phyloP scores from a whole-genome alignment of 2,113 vertebrate genomes.

The Cynopterus brachyotis region DNA sequence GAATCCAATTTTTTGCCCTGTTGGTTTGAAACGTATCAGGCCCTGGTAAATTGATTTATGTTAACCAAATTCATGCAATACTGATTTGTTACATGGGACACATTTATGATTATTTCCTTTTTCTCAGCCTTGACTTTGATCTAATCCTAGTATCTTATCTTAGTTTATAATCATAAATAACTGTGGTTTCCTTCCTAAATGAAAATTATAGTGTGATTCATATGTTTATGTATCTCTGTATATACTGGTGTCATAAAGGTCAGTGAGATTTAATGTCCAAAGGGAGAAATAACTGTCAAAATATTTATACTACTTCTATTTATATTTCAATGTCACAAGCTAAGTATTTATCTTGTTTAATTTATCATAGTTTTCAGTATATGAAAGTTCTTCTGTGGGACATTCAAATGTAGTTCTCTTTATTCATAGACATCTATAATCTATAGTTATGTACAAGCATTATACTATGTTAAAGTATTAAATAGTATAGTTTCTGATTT shows the following conservation, averaged over 20 bases:
- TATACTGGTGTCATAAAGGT: neutral
- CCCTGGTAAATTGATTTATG: constrained; percentile 22
- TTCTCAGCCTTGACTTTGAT: constrained; percentile 12
- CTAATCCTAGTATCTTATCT: constrained; percentile 8
- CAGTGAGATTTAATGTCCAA: constrained; percentile 2
- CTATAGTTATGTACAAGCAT: neutral
- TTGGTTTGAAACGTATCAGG: constrained; percentile 25
- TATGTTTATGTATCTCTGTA: neutral
- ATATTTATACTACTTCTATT: neutral
- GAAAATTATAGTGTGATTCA: neutral
- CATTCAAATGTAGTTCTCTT: neutral
- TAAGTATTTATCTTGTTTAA: constrained; percentile 33
- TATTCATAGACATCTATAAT: neutral
- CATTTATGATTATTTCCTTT: neutral
- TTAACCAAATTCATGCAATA: neutral
- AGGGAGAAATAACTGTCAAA: neutral
- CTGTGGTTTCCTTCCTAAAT: neutral
- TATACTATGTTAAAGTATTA: neutral
- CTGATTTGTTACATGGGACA: neutral
- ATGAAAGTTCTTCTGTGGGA: neutral
- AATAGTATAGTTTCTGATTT: neutral
- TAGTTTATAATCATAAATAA: constrained; percentile 33
- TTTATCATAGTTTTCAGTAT: neutral
- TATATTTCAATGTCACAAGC: neutral
- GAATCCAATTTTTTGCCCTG: neutral